Evolutionary conservation across 2,113 vertebrate genomes (phyloP), one percentile per base, ranked within the genome.

Genomic region (Odontophorus gujanensis): DNA sequence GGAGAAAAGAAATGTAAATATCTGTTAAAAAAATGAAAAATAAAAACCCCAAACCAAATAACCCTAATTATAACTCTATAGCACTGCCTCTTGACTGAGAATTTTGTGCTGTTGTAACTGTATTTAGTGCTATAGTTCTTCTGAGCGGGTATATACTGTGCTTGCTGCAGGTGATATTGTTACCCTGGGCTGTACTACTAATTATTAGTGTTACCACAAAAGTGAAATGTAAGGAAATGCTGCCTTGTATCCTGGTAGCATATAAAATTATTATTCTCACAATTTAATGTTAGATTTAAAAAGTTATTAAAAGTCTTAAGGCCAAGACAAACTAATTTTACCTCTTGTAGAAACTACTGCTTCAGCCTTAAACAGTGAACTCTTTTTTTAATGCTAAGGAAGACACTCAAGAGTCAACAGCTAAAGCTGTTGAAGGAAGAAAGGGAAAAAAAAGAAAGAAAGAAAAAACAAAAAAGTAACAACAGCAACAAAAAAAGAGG

Each of bases 1-100:
- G 83, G 90, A 94, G 86, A 96, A 96, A 85, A 96, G 79, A 36
- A 88, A 74, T 87, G 83, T 82, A 89, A 19, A 11, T 59, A 75
- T 76, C 40, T 82, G 76, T 66, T 82, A 30, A 58, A 61, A 59
- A 61, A 62, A 62, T 9, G 26, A 58, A 51, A 84, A 55, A 92
- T 90, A 72, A 11, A 82, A 55, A 3, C 3, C 4, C 7, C 22
- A 3, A n/a, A 10, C 18, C 11, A 72, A 55, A 3, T 71, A 58
- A 69, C 55, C 12, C 20, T 81, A 42, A 90, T 51, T 24, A 22
- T 32, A 82, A 38, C 42, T 30, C 17, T 57, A 20, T 76, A 63
- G n/a, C 3, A 74, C 81, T 95, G 15, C 26, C 65, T 63, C 63
- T 17, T 66, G 40, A 9, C 65, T 85, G 90, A 91, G 86, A 57